Percentiles rank a stretch among this genome's conserved stretches.
These are phyloP conservation scores for Diorhabda carinulata DNA, from an alignment of 1,140 invertebrate species.

Conservation along the genomic window DNA sequence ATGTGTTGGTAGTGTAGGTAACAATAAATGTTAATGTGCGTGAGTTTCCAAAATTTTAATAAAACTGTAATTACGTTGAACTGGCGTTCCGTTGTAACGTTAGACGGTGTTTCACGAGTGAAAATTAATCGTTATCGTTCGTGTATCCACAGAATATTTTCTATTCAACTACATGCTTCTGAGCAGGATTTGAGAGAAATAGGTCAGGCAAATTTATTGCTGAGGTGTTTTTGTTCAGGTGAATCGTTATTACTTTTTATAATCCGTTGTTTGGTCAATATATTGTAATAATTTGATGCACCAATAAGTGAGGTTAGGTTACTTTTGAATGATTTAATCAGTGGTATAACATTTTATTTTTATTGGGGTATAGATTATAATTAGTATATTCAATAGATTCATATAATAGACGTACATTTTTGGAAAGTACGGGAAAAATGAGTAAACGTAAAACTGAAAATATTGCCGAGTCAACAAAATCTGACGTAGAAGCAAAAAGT, in stretches of 20 bases:
- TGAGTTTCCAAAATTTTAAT: too few species aligned
- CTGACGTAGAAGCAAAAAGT: not conserved
- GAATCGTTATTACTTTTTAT: not conserved
- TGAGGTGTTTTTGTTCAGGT: not conserved
- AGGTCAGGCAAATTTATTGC: not conserved
- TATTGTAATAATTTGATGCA: not conserved
- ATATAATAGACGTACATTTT: too few species aligned
- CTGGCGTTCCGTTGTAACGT: not conserved
- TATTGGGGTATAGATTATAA: too few species aligned
- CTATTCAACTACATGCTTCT: not conserved
- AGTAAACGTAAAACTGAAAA: not conserved
- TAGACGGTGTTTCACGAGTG: not conserved
- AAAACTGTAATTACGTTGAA: not conserved
- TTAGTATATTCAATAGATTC: too few species aligned
- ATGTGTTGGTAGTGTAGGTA: too few species aligned
- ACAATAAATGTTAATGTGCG: too few species aligned
- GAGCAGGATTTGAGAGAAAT: not conserved
- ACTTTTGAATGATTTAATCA: not conserved
- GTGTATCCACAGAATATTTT: not conserved
- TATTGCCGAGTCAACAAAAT: not conserved
- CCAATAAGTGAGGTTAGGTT: not conserved
- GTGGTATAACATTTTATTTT: not conserved
- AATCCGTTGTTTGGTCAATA: not conserved
- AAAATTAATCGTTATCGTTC: slow-evolving; percentile 2
- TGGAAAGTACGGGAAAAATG: not conserved